These are phyloP conservation scores for Oceanodroma tethys DNA, from an alignment of 2,113 vertebrate genomes.

Conservation along the genomic window DNA sequence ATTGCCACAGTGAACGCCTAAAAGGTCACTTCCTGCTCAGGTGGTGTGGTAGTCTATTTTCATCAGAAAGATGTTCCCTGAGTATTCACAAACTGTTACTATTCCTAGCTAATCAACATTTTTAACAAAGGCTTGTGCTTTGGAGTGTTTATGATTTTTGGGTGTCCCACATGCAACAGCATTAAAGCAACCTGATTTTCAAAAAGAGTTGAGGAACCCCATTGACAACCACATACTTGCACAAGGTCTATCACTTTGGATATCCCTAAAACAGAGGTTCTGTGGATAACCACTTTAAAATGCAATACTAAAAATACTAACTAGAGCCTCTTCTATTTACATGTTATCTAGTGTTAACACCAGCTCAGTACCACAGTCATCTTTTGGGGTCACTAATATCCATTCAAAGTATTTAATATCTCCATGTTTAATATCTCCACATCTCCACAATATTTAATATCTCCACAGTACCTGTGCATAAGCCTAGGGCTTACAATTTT, in stretches of 20 bases:
- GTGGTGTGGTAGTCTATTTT: not conserved
- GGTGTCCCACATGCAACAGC: not conserved
- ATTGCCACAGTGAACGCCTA: not conserved
- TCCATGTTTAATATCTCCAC: not conserved
- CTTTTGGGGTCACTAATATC: not conserved
- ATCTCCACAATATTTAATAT: not conserved
- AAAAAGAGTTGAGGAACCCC: not conserved
- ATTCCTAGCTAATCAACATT: not conserved
- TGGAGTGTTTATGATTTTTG: not conserved
- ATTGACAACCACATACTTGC: not conserved
- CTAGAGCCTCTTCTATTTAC: not conserved
- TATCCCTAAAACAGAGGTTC: not conserved
- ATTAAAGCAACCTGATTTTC: not conserved
- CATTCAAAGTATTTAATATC: not conserved
- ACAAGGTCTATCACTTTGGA: not conserved
- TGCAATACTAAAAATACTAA: not conserved
- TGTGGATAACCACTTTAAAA: not conserved
- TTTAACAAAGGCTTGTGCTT: not conserved
- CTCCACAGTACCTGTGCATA: not conserved
- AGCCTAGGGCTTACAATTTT: not conserved
- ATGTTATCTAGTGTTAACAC: not conserved
- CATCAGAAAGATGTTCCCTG: not conserved
- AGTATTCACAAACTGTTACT: not conserved
- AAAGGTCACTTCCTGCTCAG: constrained; percentile 1
- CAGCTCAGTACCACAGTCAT: not conserved